These are phyloP conservation scores for Latheticus oryzae DNA, from an alignment of 2,888 invertebrate species.

Conservation along the genomic window DNA sequence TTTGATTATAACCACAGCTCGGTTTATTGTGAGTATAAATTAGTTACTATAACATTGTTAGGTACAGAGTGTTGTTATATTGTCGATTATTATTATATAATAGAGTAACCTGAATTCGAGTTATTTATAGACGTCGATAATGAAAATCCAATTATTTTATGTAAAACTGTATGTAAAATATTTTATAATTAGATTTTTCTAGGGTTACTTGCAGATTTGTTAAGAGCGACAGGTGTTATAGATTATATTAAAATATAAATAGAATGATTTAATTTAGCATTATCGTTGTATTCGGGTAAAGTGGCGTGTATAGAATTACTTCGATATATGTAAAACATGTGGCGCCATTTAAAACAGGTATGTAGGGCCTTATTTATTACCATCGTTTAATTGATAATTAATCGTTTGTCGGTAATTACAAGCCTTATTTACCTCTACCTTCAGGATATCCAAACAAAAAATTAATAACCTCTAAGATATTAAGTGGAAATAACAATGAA, in stretches of 20 bases:
- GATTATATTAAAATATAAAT: constrained; percentile 35
- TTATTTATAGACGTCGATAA: constrained; percentile 28
- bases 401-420: constrained; percentile 60
- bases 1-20: constrained; percentile 15
- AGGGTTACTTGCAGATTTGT: constrained; percentile 9
- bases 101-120: constrained; percentile 6
- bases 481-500: constrained; percentile 32
- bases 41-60: constrained; percentile 32
- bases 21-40: constrained; percentile 29
- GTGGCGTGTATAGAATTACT: constrained; percentile 45
- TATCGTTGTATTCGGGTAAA: constrained; percentile 43
- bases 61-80: constrained; percentile 14
- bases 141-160: constrained; percentile 35
- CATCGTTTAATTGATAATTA: constrained; percentile 61
- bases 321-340: constrained; percentile 52
- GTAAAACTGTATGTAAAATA: constrained; percentile 27
- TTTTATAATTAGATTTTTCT: constrained; percentile 28
- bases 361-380: constrained; percentile 58
- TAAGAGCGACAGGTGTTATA: constrained; percentile 23
- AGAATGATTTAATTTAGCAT: constrained; percentile 40
- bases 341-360: constrained; percentile 51
- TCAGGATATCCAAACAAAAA: constrained; percentile 43
- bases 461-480: constrained; percentile 41
- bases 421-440: constrained; percentile 54
- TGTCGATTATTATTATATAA: constrained; percentile 29